These are phyloP conservation scores for Mythimna lalbum DNA, from an alignment of 2,888 invertebrate genomes.

Conservation along the genomic window DNA sequence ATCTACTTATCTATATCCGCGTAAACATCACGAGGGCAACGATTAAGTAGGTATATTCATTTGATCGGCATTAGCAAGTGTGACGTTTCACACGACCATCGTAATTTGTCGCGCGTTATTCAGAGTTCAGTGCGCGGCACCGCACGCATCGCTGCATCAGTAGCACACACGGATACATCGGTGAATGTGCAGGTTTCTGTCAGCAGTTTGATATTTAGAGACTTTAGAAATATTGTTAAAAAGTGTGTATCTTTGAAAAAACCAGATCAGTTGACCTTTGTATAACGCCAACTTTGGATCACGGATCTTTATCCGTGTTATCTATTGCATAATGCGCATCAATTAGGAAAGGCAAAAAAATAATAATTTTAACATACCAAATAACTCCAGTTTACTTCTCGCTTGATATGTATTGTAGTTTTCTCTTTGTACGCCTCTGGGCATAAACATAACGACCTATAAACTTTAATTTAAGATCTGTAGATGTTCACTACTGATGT, in stretches of 20 bases:
- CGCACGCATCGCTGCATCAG: slow-evolving; percentile 76
- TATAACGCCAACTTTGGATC: no score
- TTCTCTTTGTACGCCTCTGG: no score
- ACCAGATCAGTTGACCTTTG: not conserved
- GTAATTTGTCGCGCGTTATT: slow-evolving; percentile 81
- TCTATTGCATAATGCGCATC: not conserved
- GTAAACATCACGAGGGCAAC: slow-evolving; percentile 65
- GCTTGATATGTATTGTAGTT: no score
- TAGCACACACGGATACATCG: slow-evolving; percentile 62
- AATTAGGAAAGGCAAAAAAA: not conserved
- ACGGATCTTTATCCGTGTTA: no score
- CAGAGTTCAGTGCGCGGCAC: slow-evolving; percentile 74
- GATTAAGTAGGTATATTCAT: slow-evolving; percentile 70
- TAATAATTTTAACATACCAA: no score
- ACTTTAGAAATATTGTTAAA: not conserved
- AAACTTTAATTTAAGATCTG: no score
- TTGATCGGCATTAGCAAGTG: slow-evolving; percentile 76
- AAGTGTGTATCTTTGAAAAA: not conserved
- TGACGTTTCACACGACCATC: slow-evolving; percentile 82
- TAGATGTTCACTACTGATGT: no score
- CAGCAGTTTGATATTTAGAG: slow-evolving; percentile 13
- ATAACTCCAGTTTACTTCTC: no score
- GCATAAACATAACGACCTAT: no score
- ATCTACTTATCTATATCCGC: slow-evolving; percentile 52
- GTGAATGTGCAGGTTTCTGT: slow-evolving; percentile 63